Conservation (phyloP, 2,797 vertebrate genomes). For the Rhincodon typus region DNA sequence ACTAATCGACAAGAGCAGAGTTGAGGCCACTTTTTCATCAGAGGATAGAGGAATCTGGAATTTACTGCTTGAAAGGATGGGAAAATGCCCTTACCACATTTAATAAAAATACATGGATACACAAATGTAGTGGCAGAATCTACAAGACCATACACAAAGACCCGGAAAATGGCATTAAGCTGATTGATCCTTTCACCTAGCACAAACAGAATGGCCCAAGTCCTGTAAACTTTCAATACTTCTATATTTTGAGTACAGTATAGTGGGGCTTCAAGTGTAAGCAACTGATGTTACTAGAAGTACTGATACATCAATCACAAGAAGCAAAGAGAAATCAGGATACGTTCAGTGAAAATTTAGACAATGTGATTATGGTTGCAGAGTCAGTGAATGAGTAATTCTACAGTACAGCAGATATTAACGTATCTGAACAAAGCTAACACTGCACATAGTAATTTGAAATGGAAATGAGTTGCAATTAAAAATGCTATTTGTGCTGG, state of each 20-base stretch:
- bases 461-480: slow-evolving; percentile 28
- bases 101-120: background rate
- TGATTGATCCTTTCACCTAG: background rate
- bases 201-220: background rate
- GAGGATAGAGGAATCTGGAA: background rate
- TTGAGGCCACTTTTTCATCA: no score
- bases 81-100: no score
- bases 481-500: slow-evolving; percentile 24
- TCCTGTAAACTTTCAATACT: background rate
- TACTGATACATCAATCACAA: background rate
- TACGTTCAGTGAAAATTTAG: background rate
- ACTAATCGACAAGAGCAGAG: no score
- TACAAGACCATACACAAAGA: background rate
- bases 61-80: background rate
- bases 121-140: background rate
- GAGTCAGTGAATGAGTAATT: background rate
- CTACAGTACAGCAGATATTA: background rate
- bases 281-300: background rate
- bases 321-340: background rate
- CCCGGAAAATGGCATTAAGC: background rate
- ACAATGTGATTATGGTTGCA: background rate
- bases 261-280: background rate
- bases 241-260: background rate
- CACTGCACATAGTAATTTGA: slow-evolving; percentile 16
- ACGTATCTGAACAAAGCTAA: background rate